Evolutionary conservation across 2,888 invertebrate genomes (phyloP), one percentile per base, ranked within the genome.

Genomic region (Amphipoea oculea): DNA sequence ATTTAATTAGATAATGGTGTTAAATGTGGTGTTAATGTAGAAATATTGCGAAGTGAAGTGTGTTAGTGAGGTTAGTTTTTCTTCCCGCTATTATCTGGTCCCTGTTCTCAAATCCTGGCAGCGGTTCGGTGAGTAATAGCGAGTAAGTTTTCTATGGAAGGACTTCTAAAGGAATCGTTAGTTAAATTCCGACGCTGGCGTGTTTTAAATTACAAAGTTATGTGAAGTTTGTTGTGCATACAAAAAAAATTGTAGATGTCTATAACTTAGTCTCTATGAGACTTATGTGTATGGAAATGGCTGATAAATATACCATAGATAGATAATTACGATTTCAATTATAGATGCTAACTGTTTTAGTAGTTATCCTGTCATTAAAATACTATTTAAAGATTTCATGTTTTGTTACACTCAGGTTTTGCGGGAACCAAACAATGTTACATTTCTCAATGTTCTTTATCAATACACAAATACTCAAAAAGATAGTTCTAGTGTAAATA

Each of bases 81-180:
- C 94, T 96, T 96, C 96, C 96, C 96, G 96, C 96, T 96, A 92
- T 95, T 93, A 92, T 91, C 90, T 90, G 92, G 90, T 89, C 86
- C 90, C 90, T 90, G 90, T 85, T 86, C 92, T 90, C 83, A 82
- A 83, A 85, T 93, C 92, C 93, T 91, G 94, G 88, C 94, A 89
- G 92, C 96, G 94, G 96, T 92, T 94, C 92, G 96, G 96, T 96
- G 94, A 96, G 96, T 96, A 94, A 93, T 96, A 96, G 96, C 79
- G 67, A 88, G 92, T 96, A 96, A 96, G 96, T 94, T 94, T 90
- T 86, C 82, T 91, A 91, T 65, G 65, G 89, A 95, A 95, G 94
- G 91, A 89, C 92, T 91, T 94, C 95, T 95, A 95, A 94, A 91
- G 85, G 67, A 76, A 63, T n/a, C 54, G 65, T 48, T 71, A 42